These are phyloP conservation scores for Menidia beryllina DNA, from an alignment of 2,113 vertebrate species.

Conservation along the genomic window DNA sequence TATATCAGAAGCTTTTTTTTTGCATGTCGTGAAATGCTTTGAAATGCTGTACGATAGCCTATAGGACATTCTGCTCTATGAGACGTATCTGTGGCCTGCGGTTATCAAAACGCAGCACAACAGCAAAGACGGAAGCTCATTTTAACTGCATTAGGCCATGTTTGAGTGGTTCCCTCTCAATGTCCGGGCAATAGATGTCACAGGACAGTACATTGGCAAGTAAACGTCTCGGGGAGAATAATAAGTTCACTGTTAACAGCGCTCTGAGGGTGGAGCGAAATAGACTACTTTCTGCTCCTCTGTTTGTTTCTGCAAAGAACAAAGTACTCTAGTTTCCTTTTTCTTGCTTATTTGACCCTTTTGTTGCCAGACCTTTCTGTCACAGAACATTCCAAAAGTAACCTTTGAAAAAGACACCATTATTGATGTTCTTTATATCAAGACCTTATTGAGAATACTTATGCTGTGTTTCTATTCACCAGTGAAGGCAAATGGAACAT, in stretches of 20 bases:
- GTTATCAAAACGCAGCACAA: slow-evolving; percentile 14
- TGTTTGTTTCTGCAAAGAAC: slow-evolving; percentile 29
- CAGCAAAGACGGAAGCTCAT: slow-evolving; percentile 31
- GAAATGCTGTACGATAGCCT: no score
- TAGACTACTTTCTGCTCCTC: slow-evolving; percentile 9
- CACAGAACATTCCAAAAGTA: neutral
- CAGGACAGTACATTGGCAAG: slow-evolving; percentile 14
- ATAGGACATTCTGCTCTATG: slow-evolving; percentile 21
- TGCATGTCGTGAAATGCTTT: no score
- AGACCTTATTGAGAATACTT: no score
- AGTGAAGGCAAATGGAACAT: no score
- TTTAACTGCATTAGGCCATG: slow-evolving; percentile 55
- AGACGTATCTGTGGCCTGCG: slow-evolving; percentile 34
- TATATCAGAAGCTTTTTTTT: no score
- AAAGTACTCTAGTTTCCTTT: slow-evolving; percentile 8
- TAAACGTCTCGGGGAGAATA: neutral
- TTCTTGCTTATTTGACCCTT: neutral
- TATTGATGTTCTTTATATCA: no score
- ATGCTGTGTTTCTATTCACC: no score
- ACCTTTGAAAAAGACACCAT: no score
- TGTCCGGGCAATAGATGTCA: slow-evolving; percentile 38
- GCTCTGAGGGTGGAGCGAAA: neutral
- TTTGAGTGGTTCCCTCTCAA: slow-evolving; percentile 28
- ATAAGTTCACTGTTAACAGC: neutral
- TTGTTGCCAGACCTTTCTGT: neutral